Percentiles rank a stretch among this genome's conserved stretches.
phyloP scores from a whole-genome alignment of 2,888 invertebrate species.

The Cephus pulcher region DNA sequence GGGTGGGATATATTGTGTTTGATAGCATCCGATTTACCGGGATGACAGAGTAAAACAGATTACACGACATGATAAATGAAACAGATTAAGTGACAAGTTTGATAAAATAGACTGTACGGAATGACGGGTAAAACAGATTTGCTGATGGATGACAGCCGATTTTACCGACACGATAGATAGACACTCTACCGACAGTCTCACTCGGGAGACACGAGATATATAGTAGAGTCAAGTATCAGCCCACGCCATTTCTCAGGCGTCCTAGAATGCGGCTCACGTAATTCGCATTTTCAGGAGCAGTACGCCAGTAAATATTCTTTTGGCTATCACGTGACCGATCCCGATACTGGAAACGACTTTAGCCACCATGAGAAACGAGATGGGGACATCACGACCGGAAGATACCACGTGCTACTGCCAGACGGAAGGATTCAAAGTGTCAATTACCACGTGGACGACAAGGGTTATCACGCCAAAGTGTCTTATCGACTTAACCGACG shows the following conservation, averaged over 20 bases:
- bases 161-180: slow-evolving; percentile 15
- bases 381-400: slow-evolving; percentile 77
- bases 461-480: slow-evolving; percentile 83
- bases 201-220: slow-evolving; percentile 10
- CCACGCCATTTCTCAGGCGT: background rate
- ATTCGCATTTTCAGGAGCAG: slow-evolving; percentile 67
- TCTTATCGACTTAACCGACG: slow-evolving; percentile 67
- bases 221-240: background rate
- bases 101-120: slow-evolving; percentile 5
- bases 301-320: slow-evolving; percentile 70
- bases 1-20: background rate
- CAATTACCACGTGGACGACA: slow-evolving; percentile 80
- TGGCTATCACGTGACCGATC: slow-evolving; percentile 80
- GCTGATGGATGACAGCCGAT: slow-evolving; percentile 10
- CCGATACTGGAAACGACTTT: slow-evolving; percentile 79
- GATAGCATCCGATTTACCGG: no score
- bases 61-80: no score
- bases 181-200: slow-evolving; percentile 20
- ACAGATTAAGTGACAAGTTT: slow-evolving; percentile 2
- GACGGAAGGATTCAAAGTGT: slow-evolving; percentile 85
- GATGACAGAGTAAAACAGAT: no score
- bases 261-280: background rate
- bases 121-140: slow-evolving; percentile 12
- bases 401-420: slow-evolving; percentile 82
- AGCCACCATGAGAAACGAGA: slow-evolving; percentile 80